Base-by-base conservation (phyloP, 2,113 vertebrate genomes). In the Calypte anna region DNA sequence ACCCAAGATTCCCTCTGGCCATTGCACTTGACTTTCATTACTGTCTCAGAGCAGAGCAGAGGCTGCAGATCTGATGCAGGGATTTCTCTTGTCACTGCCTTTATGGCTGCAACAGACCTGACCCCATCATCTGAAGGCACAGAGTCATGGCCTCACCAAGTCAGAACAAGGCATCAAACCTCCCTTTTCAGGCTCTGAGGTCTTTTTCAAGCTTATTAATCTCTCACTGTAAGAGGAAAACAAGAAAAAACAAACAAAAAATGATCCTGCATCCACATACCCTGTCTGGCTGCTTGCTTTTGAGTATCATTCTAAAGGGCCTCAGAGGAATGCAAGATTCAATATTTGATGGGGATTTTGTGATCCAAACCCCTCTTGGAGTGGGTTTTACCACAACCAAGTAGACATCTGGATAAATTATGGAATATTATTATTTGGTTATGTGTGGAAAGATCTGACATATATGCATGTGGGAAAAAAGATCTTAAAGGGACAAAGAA, bases 141-240 rank as follows among this genome's bases (percentile, higher is more conserved):
- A 87, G 53, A 94, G 75, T 40, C 81, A 90, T 88, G 92, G 67
- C 54, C 59, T 25, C 31, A 58, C 70, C 54, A 82, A 96, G 72
- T 92, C 96, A 95, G 80, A 90, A 96, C 87, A 40, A 95, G 51
- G 38, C 59, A 80, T 73, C 67, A 83, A 31, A 91, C 55, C 43
- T 96, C 88, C 83, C 70, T 96, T 33, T 97, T 93, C 89, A 21
- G 73, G 48, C 68, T 70, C 81, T 94, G 96, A 94, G 92, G 95
- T 70, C 44, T 94, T 97, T 96, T 97, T 96, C 93, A 58, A 95
- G n/a, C 66, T 97, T 74, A 92, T 43, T 95, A 96, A 96, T 84
- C 38, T 93, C 75, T 94, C 23, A 55, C 36, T 91, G 23, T 94
- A 95, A 97, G 95, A 43, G 79, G 84, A 94, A 96, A 90, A 80